phyloP scores from a whole-genome alignment of 2,113 vertebrate genomes.

The Heteronetta atricapilla region DNA sequence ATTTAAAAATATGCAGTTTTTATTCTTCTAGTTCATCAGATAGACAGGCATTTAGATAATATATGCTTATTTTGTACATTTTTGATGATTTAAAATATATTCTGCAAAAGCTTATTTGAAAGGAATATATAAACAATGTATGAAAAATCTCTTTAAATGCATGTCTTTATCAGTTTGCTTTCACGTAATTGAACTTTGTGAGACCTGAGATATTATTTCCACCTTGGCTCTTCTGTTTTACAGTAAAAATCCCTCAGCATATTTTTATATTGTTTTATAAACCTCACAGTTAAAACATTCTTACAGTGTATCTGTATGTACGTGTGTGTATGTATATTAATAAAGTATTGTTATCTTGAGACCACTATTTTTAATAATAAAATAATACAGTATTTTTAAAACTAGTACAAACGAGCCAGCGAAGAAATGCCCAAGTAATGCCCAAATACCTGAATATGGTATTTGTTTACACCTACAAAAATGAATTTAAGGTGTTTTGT shows the following conservation, averaged over 20 bases:
- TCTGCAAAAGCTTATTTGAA: neutral
- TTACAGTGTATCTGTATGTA: rapidly evolving
- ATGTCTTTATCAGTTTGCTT: neutral
- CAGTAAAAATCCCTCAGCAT: neutral
- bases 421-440: neutral
- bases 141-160: neutral
- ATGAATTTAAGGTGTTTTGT: neutral
- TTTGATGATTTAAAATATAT: neutral
- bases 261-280: neutral
- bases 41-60: neutral
- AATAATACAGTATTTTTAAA: neutral
- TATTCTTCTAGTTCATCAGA: neutral
- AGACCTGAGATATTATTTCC: neutral
- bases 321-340: neutral
- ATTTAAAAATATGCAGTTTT: neutral
- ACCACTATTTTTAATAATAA: too few species aligned
- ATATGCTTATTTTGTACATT: neutral
- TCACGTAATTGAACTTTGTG: neutral
- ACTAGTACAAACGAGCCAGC: neutral
- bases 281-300: neutral
- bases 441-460: neutral
- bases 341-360: neutral
- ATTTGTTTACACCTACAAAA: neutral
- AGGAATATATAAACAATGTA: neutral
- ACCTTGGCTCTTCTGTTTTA: neutral